phyloP scores from a whole-genome alignment of 2,797 vertebrate species.

The Alosa sapidissima region DNA sequence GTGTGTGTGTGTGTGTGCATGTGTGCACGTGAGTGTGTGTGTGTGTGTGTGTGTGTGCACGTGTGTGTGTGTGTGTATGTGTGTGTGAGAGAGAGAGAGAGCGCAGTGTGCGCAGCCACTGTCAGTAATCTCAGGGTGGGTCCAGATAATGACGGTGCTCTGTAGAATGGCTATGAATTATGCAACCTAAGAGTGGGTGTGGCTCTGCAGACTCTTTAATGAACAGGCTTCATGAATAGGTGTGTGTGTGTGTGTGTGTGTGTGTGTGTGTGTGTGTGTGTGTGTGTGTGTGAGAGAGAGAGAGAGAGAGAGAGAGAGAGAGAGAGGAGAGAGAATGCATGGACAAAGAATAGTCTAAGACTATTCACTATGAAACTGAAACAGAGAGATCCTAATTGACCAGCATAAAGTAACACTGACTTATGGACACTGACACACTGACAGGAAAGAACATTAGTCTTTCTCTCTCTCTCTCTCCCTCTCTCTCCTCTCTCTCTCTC shows the following conservation, averaged over 20 bases:
- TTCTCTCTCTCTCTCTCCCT: no score
- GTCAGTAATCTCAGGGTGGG: conserved; percentile 12
- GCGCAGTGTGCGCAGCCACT: background rate
- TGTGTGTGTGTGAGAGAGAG: background rate
- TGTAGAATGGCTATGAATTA: background rate
- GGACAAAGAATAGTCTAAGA: no score
- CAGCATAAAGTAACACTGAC: no score
- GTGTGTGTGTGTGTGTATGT: background rate
- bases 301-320: background rate
- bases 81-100: no score
- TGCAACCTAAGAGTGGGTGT: background rate
- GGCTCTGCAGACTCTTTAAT: background rate
- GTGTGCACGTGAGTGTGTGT: background rate
- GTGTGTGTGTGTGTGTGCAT: conserved; percentile 8
- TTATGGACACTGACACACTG: no score
- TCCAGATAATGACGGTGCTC: background rate
- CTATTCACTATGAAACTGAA: no score
- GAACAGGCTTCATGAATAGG: background rate
- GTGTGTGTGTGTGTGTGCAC: conserved; percentile 15
- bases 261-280: background rate
- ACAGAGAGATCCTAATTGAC: no score
- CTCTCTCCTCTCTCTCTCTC: no score
- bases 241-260: background rate
- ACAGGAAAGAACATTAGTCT: no score
- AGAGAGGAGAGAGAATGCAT: background rate